Percentiles rank a stretch among this genome's conserved stretches.
Conservation (phyloP, 2,797 vertebrate genomes). For the Sylvia borin region DNA sequence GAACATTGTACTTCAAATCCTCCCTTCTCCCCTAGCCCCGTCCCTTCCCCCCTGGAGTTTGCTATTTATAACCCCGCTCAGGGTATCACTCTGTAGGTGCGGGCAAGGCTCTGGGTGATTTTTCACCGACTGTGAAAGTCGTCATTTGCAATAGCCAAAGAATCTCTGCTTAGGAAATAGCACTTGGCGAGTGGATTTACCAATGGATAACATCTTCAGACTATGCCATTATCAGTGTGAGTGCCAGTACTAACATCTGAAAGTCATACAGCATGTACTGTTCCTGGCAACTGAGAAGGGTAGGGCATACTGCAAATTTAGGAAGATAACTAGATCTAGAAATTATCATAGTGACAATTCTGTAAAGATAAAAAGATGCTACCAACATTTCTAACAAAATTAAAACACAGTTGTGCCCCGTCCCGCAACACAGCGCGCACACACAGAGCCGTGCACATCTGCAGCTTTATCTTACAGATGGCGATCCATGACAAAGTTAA, state of each 20-base stretch:
- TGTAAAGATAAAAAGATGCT: neutral
- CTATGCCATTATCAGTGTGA: neutral
- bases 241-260: conserved; percentile 53
- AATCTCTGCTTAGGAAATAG: conserved; percentile 21
- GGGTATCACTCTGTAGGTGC: conserved; percentile 26
- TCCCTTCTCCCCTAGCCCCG: neutral
- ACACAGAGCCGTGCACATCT: neutral
- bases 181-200: neutral
- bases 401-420: neutral
- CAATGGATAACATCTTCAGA: conserved; percentile 4
- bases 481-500: conserved; percentile 41
- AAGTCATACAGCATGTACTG: conserved; percentile 41
- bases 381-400: neutral
- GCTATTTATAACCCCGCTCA: conserved; percentile 58
- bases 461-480: neutral
- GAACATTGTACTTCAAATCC: conserved; percentile 81
- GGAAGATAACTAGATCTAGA: neutral
- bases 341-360: neutral
- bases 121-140: conserved; percentile 43
- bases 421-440: neutral
- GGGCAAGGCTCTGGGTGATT: neutral
- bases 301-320: neutral
- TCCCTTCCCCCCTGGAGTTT: conserved; percentile 10
- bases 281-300: neutral
- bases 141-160: conserved; percentile 21